These are phyloP conservation scores for Deladenus siricidicola DNA, from an alignment of 2,888 invertebrate genomes.

Conservation along the genomic window DNA sequence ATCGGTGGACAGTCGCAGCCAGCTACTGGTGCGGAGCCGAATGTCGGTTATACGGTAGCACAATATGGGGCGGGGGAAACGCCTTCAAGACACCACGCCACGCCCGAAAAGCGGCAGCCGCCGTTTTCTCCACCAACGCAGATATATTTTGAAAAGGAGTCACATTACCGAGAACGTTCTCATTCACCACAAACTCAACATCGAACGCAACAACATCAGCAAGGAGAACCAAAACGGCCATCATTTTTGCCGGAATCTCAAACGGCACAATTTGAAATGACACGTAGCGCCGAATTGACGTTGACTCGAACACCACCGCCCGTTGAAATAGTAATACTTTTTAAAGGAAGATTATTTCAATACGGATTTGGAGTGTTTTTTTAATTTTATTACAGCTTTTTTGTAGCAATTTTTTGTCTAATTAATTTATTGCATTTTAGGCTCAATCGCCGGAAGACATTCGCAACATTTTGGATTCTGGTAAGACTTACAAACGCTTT, in stretches of 20 bases:
- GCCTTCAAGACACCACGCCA: background rate
- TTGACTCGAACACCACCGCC: background rate
- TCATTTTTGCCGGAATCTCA: conserved; percentile 15
- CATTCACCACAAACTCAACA: conserved; percentile 18
- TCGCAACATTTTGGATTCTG: background rate
- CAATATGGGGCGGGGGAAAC: conserved; percentile 6
- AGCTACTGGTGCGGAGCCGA: background rate
- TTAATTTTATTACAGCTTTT: no score
- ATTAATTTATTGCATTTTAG: background rate
- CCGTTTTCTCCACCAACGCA: conserved; percentile 1
- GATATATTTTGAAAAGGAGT: conserved; percentile 14
- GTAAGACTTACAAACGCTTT: background rate
- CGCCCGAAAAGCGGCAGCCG: background rate
- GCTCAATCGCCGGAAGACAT: background rate
- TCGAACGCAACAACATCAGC: conserved; percentile 6
- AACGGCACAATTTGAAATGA: conserved; percentile 26
- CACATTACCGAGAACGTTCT: conserved; percentile 6
- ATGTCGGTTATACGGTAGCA: conserved; percentile 46
- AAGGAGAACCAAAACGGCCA: conserved; percentile 12
- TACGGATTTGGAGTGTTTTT: no score
- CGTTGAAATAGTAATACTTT: no score
- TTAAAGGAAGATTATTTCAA: no score
- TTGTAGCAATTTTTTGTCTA: background rate
- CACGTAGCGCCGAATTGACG: conserved; percentile 24
- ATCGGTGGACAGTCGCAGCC: background rate